These are phyloP conservation scores for Temnothorax curvispinosus DNA, from an alignment of 1,140 invertebrate species.

Conservation along the genomic window DNA sequence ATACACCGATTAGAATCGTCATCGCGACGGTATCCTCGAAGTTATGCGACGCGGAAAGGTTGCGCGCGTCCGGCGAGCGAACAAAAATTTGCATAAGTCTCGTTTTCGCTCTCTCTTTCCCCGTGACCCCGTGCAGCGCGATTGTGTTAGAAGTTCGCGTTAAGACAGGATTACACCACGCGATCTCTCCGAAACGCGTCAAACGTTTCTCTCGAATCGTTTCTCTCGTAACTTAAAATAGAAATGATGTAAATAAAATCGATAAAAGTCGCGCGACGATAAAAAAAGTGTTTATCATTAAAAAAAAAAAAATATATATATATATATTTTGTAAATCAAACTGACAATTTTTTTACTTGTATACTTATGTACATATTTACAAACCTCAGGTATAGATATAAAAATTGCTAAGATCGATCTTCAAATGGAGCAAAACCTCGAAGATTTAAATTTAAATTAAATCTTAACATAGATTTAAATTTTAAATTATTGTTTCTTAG, in stretches of 20 bases:
- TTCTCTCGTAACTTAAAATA: not conserved
- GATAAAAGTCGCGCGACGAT: not conserved
- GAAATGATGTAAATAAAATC: not conserved
- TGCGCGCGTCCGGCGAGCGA: slow-evolving; percentile 21
- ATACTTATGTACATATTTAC: not conserved
- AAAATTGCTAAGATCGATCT: not conserved
- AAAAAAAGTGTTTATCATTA: not conserved
- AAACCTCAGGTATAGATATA: not conserved
- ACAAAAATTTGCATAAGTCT: slow-evolving; percentile 68
- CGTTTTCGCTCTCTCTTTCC: slow-evolving; percentile 58
- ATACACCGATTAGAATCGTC: not conserved
- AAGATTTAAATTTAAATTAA: not conserved
- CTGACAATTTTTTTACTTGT: not conserved
- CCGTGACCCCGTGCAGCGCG: slow-evolving; percentile 38
- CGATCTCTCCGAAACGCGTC: slow-evolving; percentile 45
- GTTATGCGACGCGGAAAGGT: slow-evolving; percentile 61
- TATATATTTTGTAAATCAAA: not conserved
- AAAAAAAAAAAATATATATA: not conserved
- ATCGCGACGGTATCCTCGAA: slow-evolving; percentile 36
- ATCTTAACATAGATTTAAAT: not conserved
- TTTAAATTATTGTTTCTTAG: not conserved
- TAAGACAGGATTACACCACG: slow-evolving; percentile 40
- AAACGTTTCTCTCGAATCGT: not conserved
- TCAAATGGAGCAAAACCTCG: not conserved
- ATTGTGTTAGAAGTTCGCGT: slow-evolving; percentile 58